These are phyloP conservation scores for Erebia aethiops DNA, from an alignment of 2,888 invertebrate species.

Conservation along the genomic window DNA sequence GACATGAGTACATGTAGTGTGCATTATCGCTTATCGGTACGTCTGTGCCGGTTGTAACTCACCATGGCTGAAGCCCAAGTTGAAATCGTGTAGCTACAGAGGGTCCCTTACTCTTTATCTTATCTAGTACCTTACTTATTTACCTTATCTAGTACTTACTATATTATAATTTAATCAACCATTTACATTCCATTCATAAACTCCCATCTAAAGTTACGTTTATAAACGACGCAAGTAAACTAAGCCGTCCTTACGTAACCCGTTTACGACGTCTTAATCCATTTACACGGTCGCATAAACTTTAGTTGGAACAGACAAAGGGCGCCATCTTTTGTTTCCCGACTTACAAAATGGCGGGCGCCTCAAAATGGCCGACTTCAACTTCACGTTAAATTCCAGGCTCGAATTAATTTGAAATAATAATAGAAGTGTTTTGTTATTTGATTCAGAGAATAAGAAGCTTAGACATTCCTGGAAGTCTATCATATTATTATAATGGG, in stretches of 20 bases:
- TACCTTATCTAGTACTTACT: no score
- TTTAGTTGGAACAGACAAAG: slow-evolving; percentile 2
- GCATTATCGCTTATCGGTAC: no score
- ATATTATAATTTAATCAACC: background rate
- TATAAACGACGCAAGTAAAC: slow-evolving; percentile 10
- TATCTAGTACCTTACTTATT: no score
- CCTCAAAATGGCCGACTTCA: slow-evolving; percentile 3
- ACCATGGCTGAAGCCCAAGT: no score
- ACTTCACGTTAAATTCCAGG: background rate
- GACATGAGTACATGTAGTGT: no score
- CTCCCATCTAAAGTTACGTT: background rate
- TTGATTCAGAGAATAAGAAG: no score
- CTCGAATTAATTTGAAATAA: background rate
- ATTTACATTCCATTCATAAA: background rate
- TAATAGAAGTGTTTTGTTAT: no score
- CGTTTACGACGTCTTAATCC: slow-evolving; percentile 18
- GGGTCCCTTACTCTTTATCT: no score
- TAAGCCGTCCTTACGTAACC: background rate
- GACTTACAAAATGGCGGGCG: slow-evolving; percentile 6
- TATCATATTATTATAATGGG: no score
- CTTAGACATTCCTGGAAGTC: no score
- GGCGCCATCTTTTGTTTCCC: slow-evolving; percentile 5
- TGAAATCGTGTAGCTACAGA: no score
- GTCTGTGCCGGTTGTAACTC: no score
- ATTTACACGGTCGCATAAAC: slow-evolving; percentile 16